Percentiles rank a stretch among this genome's conserved stretches.
phyloP scores from a whole-genome alignment of 2,888 invertebrate genomes.

The Chrysopilus asiliformis region DNA sequence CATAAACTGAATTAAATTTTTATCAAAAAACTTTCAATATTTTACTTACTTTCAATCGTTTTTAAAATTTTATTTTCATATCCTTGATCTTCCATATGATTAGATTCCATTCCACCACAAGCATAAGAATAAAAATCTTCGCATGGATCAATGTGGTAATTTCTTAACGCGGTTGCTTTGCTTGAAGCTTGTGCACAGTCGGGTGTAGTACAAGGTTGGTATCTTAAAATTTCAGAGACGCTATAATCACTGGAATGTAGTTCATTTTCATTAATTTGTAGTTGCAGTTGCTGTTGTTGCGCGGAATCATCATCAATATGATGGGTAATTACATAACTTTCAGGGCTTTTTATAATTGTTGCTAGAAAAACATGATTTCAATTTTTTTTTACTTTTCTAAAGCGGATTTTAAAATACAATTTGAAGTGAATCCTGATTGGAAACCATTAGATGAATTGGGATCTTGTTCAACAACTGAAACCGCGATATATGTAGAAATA shows the following conservation, averaged over 20 bases:
- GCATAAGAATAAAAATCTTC: slow-evolving; percentile 1
- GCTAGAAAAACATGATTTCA: no score
- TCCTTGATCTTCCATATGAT: background rate
- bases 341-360: no score
- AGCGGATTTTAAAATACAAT: no score
- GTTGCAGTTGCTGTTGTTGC: background rate
- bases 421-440: no score
- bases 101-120: background rate
- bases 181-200: slow-evolving; percentile 4
- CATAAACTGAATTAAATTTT: no score
- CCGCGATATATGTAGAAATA: no score
- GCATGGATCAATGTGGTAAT: slow-evolving; percentile 4
- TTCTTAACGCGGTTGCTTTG: background rate
- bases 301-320: background rate
- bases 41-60: background rate
- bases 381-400: no score
- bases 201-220: no score
- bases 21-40: no score
- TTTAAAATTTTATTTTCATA: slow-evolving; percentile 1
- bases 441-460: no score
- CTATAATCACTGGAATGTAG: background rate
- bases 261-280: background rate
- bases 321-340: no score
- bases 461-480: no score
- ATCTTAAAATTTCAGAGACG: background rate